Conservation (phyloP, 2,888 invertebrate species). For the Emmelina monodactyla region DNA sequence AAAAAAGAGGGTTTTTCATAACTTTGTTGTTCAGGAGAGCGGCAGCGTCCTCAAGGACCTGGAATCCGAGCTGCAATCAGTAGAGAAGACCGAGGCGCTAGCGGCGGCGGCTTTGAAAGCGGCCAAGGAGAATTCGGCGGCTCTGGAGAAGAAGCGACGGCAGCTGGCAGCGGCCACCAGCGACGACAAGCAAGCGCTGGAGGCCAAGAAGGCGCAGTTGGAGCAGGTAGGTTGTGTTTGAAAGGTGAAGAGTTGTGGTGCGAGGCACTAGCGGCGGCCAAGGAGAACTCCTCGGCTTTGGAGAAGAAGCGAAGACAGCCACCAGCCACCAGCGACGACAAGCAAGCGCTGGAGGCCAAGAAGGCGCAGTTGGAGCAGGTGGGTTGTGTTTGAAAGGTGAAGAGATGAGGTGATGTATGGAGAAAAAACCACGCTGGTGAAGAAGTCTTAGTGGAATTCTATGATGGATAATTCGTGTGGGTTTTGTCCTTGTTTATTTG, state of each 20-base stretch:
- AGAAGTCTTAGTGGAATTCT: no score
- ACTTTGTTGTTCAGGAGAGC: conserved; percentile 73
- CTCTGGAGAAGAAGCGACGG: conserved; percentile 72
- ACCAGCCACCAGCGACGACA: conserved; percentile 74
- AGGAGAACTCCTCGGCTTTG: conserved; percentile 44
- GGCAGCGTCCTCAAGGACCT: conserved; percentile 70
- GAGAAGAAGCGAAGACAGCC: conserved; percentile 72
- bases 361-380: conserved; percentile 66
- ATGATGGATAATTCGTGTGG: no score
- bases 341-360: conserved; percentile 57
- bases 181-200: conserved; percentile 70
- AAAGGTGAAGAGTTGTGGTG: conserved; percentile 71
- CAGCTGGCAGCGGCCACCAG: conserved; percentile 71
- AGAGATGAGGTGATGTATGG: conserved; percentile 70
- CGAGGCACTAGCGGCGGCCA: conserved; percentile 64
- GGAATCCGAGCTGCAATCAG: conserved; percentile 69
- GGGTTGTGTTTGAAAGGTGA: conserved; percentile 66
- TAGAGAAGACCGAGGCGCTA: conserved; percentile 74
- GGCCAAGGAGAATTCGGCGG: conserved; percentile 20
- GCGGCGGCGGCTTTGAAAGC: conserved; percentile 69
- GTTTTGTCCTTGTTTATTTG: no score
- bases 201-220: conserved; percentile 66
- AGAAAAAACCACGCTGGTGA: no score
- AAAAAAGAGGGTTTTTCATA: no score
- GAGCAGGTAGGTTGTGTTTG: conserved; percentile 52